Conservation (phyloP, 2,797 vertebrate species). For the Erpetoichthys calabaricus region DNA sequence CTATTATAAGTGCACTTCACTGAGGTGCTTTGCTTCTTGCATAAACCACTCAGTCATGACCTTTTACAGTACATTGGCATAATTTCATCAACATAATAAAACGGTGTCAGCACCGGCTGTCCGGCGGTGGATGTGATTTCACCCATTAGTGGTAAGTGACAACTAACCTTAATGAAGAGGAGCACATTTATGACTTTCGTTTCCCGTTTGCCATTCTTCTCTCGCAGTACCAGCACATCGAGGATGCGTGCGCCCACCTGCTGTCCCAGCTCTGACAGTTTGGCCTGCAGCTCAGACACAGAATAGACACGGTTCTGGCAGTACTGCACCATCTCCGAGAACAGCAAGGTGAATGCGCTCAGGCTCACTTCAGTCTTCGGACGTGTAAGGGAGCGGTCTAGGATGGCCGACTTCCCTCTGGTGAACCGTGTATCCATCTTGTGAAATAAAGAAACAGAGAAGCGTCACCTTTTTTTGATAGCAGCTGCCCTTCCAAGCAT, state of each 20-base stretch:
- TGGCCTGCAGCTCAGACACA: slow-evolving; percentile 77
- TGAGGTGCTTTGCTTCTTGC: too few relatives aligned
- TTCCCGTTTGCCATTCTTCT: slow-evolving; percentile 74
- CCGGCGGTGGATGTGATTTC: too few relatives aligned
- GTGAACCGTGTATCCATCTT: slow-evolving; percentile 81
- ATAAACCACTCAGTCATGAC: too few relatives aligned
- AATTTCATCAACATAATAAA: too few relatives aligned
- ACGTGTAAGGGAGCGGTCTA: slow-evolving; percentile 70
- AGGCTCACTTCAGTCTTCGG: slow-evolving; percentile 75
- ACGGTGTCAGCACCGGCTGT: too few relatives aligned
- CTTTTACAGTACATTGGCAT: too few relatives aligned
- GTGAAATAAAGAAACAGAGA: not conserved
- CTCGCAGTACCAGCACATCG: slow-evolving; percentile 74
- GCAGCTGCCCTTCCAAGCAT: too few relatives aligned
- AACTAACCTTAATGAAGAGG: slow-evolving; percentile 75
- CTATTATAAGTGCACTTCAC: too few relatives aligned
- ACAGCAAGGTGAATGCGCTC: slow-evolving; percentile 79
- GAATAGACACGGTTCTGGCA: slow-evolving; percentile 90
- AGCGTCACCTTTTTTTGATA: not conserved
- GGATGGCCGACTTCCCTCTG: slow-evolving; percentile 71
- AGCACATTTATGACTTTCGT: slow-evolving; percentile 84
- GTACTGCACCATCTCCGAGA: slow-evolving; percentile 94
- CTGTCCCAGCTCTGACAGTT: slow-evolving; percentile 72
- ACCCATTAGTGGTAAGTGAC: too few relatives aligned
- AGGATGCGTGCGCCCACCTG: slow-evolving; percentile 74